Conservation (phyloP, 2,113 vertebrate genomes). For the Mesoclemmys tuberculata region DNA sequence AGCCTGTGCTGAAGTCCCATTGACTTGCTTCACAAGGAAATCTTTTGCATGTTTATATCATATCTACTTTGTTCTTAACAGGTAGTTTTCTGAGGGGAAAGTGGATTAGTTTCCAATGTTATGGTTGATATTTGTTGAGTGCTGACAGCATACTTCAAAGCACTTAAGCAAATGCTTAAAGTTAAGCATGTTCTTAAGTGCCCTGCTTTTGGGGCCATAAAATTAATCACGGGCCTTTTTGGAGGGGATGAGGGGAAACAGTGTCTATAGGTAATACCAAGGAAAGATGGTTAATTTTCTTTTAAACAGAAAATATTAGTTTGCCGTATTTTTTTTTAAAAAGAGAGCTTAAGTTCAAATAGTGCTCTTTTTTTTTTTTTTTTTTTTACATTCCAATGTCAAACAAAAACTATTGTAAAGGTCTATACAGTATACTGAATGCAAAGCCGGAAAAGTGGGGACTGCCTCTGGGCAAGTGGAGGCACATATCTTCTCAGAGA, state of each 20-base stretch:
- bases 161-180: slow-evolving; percentile 67
- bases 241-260: background rate
- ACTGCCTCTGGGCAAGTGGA: background rate
- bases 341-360: background rate
- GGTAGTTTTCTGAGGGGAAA: slow-evolving; percentile 54
- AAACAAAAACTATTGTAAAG: slow-evolving; percentile 13
- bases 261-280: slow-evolving; percentile 31
- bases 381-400: background rate
- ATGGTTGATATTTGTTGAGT: slow-evolving; percentile 63
- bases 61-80: slow-evolving; percentile 48
- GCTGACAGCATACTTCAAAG: slow-evolving; percentile 67
- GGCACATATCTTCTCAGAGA: background rate
- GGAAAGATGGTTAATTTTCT: slow-evolving; percentile 25
- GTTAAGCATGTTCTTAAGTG: slow-evolving; percentile 68
- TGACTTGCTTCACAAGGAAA: slow-evolving; percentile 35
- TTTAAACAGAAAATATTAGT: background rate
- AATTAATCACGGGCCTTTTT: slow-evolving; percentile 53
- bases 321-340: slow-evolving; percentile 12
- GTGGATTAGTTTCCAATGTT: slow-evolving; percentile 53
- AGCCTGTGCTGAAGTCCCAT: slow-evolving; percentile 38
- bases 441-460: slow-evolving; percentile 3
- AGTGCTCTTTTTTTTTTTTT: slow-evolving; percentile 30
- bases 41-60: slow-evolving; percentile 44
- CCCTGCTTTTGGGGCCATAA: slow-evolving; percentile 53
- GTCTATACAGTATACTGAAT: background rate